phyloP scores from a whole-genome alignment of 2,797 vertebrate species.

The Halcyon chelicuti region DNA sequence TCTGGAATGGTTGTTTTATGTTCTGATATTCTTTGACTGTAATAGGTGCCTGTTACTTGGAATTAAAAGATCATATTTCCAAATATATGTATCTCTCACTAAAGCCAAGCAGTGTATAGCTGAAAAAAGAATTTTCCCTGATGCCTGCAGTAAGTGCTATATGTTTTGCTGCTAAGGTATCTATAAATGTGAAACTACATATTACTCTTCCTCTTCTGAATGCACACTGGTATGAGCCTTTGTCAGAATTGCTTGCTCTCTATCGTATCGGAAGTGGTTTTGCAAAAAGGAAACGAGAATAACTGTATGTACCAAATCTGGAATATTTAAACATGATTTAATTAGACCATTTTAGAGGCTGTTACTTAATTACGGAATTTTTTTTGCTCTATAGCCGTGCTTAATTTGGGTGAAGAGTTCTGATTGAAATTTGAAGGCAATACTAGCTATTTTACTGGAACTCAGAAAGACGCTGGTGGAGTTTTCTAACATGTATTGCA shows the following conservation, averaged over 20 bases:
- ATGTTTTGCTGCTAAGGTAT: background rate
- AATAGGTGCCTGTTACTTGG: background rate
- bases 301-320: background rate
- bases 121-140: background rate
- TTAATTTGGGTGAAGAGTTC: background rate
- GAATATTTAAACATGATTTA: background rate
- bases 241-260: background rate
- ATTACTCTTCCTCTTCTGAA: background rate
- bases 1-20: background rate
- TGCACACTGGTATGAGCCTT: rapidly evolving
- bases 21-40: background rate
- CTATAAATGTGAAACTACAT: background rate
- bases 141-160: background rate
- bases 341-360: background rate
- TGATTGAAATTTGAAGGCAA: background rate
- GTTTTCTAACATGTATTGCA: too few species aligned
- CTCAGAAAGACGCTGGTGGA: background rate
- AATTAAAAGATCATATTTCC: background rate
- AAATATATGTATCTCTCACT: background rate
- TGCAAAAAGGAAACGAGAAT: background rate
- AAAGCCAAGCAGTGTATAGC: background rate
- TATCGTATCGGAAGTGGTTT: rapidly evolving
- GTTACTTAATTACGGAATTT: background rate
- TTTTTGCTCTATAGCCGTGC: background rate
- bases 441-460: background rate